Conservation (phyloP, 1,140 invertebrate genomes). For the Zaprionus gabonicus region DNA sequence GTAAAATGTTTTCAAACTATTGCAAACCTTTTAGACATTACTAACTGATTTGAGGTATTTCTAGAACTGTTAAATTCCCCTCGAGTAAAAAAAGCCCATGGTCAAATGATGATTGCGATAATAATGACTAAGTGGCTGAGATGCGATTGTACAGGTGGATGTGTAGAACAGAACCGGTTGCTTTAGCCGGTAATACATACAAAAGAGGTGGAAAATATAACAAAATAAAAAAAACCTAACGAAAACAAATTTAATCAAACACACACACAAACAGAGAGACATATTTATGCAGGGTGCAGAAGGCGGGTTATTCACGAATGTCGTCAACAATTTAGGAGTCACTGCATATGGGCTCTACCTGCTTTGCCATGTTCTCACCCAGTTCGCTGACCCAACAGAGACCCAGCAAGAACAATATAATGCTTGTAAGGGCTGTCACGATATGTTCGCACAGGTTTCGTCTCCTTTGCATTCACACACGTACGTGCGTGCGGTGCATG, state of each 20-base stretch:
- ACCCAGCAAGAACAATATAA: constrained; percentile 13
- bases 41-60: neutral
- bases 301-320: constrained; percentile 25
- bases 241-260: constrained; percentile 5
- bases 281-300: constrained; percentile 1
- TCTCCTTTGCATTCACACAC: constrained; percentile 16
- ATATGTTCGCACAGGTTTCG: constrained; percentile 55
- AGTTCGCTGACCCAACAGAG: constrained; percentile 59
- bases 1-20: too few species aligned
- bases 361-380: constrained; percentile 20
- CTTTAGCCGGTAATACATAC: constrained; percentile 22
- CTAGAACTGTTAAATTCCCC: neutral
- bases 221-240: neutral
- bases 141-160: constrained; percentile 7
- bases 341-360: constrained; percentile 46
- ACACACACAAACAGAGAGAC: neutral
- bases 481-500: neutral
- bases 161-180: constrained; percentile 27
- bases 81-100: constrained; percentile 9
- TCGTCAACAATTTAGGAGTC: constrained; percentile 44
- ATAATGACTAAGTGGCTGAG: constrained; percentile 38
- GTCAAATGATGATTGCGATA: constrained; percentile 31
- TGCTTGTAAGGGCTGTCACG: constrained; percentile 1
- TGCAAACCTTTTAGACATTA: neutral
- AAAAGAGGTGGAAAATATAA: constrained; percentile 13